Evolutionary conservation across 2,797 vertebrate species (phyloP), one percentile per base, ranked within the genome.

Genomic region (Enteromius afrohamiltoni): DNA sequence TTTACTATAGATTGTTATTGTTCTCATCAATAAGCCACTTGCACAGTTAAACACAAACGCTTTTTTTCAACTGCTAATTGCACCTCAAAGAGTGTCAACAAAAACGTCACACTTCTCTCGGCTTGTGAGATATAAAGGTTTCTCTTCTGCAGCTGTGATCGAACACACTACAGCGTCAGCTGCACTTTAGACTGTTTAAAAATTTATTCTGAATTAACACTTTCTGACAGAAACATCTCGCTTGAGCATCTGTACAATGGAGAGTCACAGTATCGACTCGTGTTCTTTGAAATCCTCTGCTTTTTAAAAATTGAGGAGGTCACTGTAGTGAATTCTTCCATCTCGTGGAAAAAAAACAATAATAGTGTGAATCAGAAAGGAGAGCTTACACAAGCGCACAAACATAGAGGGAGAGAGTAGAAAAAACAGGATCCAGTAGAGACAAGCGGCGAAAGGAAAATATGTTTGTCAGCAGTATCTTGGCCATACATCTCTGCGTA

Each of bases 221-320:
- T 85, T 83, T 77, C 69, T 79, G 83, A 83, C 77, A 80, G 85
- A 86, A 83, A 86, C 76, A 82, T 85, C 85, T 82, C 60, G 51
- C 64, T 68, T 68, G 74, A 83, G 75, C 49, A 75, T 49, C 80
- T 65, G 42, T 77, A 53, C 65, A 82, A 77, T 76, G 58, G 71
- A 85, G 74, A 86, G 70, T 60, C 49, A 60, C 64, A 40, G 19
- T 85, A 82, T 68, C 29, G 83, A 80, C 68, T 69, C 16, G 10
- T 26, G 68, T 75, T 82, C 85, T 87, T 82, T 68, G 64, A 85
- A 88, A 74, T 81, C 86, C 76, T 17, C 6, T 0, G n/a, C 21
- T 74, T 84, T 51, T 87, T 53, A 88, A 88, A 87, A 83, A 88
- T 82, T 87, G 75, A 88, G 60, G 77, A 84, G 87, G 86, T 85